These are phyloP conservation scores for Saguinus midas DNA, from an alignment of 2,113 vertebrate genomes.

Conservation along the genomic window DNA sequence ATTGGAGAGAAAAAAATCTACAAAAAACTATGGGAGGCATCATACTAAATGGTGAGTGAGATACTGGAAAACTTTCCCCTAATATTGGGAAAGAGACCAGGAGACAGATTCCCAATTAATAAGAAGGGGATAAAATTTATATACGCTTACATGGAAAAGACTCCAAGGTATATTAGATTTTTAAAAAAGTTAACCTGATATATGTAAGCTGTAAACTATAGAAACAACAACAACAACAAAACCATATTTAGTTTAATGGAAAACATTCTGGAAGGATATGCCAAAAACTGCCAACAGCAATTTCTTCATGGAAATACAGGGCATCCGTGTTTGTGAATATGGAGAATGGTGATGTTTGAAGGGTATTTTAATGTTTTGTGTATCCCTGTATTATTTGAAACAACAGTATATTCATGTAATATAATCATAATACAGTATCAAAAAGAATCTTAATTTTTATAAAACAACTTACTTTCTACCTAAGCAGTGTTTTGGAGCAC, in stretches of 20 bases:
- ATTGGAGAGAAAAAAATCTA: not conserved
- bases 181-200: not conserved
- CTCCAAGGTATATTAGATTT: not conserved
- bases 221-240: conserved; percentile 18
- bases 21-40: not conserved
- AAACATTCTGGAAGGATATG: conserved; percentile 28
- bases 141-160: not conserved
- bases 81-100: not conserved
- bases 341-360: not conserved
- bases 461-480: not conserved
- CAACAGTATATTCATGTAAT: not conserved
- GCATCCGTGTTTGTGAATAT: not conserved
- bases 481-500: not conserved
- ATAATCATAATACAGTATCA: not conserved
- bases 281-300: not conserved
- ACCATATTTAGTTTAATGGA: conserved; percentile 13
- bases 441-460: not conserved
- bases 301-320: not conserved
- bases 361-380: not conserved
- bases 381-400: not conserved
- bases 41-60: not conserved
- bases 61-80: not conserved
- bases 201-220: not conserved
- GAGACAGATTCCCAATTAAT: not conserved
- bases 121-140: not conserved